Evolutionary conservation across 2,113 vertebrate genomes (phyloP), one percentile per base, ranked within the genome.

Genomic region (Hucho hucho): DNA sequence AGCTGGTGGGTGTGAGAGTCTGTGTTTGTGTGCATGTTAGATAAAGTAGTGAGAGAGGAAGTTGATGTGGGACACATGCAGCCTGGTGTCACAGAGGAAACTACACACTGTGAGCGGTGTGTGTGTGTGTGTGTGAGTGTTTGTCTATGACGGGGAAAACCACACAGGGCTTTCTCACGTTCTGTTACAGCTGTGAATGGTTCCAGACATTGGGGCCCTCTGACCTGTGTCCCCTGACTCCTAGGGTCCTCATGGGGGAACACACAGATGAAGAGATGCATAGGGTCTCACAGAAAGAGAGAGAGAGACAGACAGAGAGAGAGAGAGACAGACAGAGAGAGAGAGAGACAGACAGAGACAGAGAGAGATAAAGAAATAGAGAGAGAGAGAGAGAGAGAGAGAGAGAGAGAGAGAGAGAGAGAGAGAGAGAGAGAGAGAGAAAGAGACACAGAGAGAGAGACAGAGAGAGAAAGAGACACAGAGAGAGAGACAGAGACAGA

Each of bases 161-260:
- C 89, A 88, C 90, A 90, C 86, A 82, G 78, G 84, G 83, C 87
- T 87, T 93, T 93, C 91, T 92, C 93, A 93, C 90, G 91, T 92
- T 91, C 89, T 87, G 90, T 91, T 91, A 91, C 91, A 93, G 89
- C 87, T 90, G 91, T 87, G 85, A 93, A 89, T 81, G 81, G 76
- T 87, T 89, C 90, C 86, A 89, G 90, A 89, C 82, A 89, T 82
- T 81, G 37, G 37, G 37, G 37, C 37, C 9, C 37, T 43, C 37
- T 43, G 37, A 98, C 95, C 97, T 99, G 82, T 83, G 81, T 87
- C 85, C 69, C 74, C 22, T 73, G 46, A 86, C 89, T 86, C 74
- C 84, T 76, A 85, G 86, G 11, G 18, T 53, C 22, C 32, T 63
- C 18, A 26, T 22, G 32, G 58, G 13, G 69, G 32, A 76, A 65